Evolutionary conservation across 2,888 invertebrate species (phyloP), one percentile per base, ranked within the genome.

Genomic region (Scaptomyza polygonia): DNA sequence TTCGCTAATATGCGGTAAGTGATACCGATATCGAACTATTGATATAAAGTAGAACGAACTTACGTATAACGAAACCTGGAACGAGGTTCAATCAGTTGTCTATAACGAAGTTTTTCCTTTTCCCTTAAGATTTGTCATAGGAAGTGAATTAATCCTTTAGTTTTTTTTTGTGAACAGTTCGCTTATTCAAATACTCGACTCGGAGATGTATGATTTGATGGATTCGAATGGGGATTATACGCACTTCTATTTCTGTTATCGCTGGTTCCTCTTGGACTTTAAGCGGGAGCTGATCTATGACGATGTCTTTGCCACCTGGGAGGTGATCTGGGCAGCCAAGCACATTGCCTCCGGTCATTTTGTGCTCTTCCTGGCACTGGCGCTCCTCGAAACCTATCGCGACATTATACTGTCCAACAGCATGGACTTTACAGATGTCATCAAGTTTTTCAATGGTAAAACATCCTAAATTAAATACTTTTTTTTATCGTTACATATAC

Each of bases 341-440:
- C 94, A 96, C 88, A 95, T 97, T 48, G 95, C 97, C 11, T 97
- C 98, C 0, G 94, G 95, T 48, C 96, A 98, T 91, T 98, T 98
- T 93, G 97, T 97, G 54, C 93, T 99, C 66, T 99, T 99, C 92
- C 94, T 99, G 68, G 98, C 98, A 0, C 93, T 99, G 76, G 97
- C 98, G 0, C 92, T 98, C 64, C 94, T 99, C 14, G 97, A 98
- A 92, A 97, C 96, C 44, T 99, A 99, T 91, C 93, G 98, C 39
- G 98, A 98, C 90, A 97, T 99, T 83, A 98, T 99, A 69, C 93
- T 99, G 42, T 96, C 97, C 53, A 98, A 99, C 92, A 95, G 96
- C 82, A 99, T 99, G 98, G 98, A 99, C 92, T 99, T 98, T 91
- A 98, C 98, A 0, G 98, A 99, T 91, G 97, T 98, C 90, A 99